These are phyloP conservation scores for Callimorpha dominula DNA, from an alignment of 2,888 invertebrate genomes.

Conservation along the genomic window DNA sequence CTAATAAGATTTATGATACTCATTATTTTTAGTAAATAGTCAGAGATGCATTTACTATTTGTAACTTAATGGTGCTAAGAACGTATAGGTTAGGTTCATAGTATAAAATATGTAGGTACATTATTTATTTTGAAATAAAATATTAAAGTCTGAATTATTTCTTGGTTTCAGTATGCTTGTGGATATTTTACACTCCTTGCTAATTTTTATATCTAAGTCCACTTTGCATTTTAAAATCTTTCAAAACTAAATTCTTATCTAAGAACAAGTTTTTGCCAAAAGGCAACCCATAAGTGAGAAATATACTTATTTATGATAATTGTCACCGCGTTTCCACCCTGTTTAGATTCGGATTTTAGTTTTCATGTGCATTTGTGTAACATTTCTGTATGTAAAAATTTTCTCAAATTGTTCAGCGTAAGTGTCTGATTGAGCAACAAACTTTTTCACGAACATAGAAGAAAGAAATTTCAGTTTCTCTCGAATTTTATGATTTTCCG, in stretches of 20 bases:
- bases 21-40: conserved; percentile 71
- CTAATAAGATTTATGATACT: conserved; percentile 69
- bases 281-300: not conserved
- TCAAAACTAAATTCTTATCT: not conserved
- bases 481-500: too few relatives aligned
- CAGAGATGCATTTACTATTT: conserved; percentile 82
- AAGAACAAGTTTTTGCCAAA: not conserved
- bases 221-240: not conserved
- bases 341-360: not conserved
- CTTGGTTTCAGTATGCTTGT: not conserved
- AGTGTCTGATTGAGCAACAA: too few relatives aligned
- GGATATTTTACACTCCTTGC: not conserved
- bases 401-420: too few relatives aligned
- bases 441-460: too few relatives aligned
- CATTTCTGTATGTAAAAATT: too few relatives aligned
- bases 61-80: conserved; percentile 73
- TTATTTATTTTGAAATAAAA: conserved; percentile 48
- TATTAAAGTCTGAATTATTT: conserved; percentile 3
- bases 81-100: conserved; percentile 26
- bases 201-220: not conserved
- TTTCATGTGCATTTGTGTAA: too few relatives aligned
- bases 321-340: not conserved
- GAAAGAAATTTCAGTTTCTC: too few relatives aligned
- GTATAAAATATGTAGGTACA: conserved; percentile 26
- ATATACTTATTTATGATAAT: not conserved